These are phyloP conservation scores for Graptemys geographica DNA, from an alignment of 2,797 vertebrate species.

Conservation along the genomic window DNA sequence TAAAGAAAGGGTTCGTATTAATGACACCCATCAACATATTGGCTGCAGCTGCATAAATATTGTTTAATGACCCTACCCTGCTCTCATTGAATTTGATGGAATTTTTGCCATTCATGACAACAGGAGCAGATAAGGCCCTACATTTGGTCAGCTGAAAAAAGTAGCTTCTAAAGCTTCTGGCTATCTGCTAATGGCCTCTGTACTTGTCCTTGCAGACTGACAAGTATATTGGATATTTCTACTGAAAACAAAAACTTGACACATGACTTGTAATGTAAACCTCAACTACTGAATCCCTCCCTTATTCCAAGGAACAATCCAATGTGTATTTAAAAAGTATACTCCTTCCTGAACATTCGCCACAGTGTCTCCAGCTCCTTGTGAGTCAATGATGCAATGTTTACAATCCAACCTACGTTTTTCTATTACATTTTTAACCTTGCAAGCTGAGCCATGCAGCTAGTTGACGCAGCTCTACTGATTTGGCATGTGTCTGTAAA, in stretches of 20 bases:
- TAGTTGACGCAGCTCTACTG: conserved; percentile 30
- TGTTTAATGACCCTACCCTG: neutral
- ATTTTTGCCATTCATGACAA: neutral
- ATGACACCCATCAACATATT: neutral
- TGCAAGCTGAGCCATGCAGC: neutral
- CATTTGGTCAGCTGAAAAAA: neutral
- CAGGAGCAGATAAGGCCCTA: neutral
- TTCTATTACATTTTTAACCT: conserved; percentile 64
- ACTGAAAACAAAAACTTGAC: too few species aligned
- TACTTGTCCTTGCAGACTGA: neutral
- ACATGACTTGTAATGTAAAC: conserved; percentile 33
- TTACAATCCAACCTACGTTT: conserved; percentile 59
- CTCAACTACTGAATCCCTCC: conserved; percentile 37
- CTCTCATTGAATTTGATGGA: neutral
- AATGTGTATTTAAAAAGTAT: conserved; percentile 55
- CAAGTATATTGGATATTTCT: neutral
- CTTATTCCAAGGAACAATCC: conserved; percentile 46
- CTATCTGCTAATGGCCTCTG: neutral
- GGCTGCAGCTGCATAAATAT: neutral
- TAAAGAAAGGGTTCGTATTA: neutral
- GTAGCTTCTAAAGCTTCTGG: neutral
- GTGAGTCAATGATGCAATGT: conserved; percentile 38
- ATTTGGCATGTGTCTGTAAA: conserved; percentile 3
- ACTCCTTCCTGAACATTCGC: conserved; percentile 38
- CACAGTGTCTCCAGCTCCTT: conserved; percentile 44